phyloP scores from a whole-genome alignment of 2,113 vertebrate genomes.

The Polyodon spathula region DNA sequence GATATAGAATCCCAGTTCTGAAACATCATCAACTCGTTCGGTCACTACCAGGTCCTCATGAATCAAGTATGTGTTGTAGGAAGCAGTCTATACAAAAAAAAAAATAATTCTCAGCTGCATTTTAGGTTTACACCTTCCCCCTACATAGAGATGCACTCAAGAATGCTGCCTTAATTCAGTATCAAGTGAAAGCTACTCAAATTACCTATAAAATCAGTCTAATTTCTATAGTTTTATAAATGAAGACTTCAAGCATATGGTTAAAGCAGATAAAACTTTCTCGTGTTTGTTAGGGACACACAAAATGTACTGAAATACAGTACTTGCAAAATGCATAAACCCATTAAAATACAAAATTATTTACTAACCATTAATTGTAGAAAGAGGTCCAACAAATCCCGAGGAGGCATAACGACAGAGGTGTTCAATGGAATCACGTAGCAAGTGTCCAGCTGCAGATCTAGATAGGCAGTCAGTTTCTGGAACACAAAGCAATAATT shows the following conservation, averaged over 20 bases:
- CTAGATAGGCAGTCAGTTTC: slow-evolving; percentile 80
- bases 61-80: slow-evolving; percentile 81
- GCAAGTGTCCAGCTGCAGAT: slow-evolving; percentile 79
- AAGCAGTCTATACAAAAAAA: slow-evolving; percentile 59
- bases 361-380: slow-evolving; percentile 78
- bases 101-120: neutral
- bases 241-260: too few species aligned
- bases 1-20: slow-evolving; percentile 82
- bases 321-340: too few species aligned
- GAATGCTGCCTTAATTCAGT: too few species aligned
- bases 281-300: too few species aligned
- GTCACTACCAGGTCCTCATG: slow-evolving; percentile 87
- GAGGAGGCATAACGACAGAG: slow-evolving; percentile 80
- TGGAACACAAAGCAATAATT: too few species aligned
- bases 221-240: too few species aligned
- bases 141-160: neutral
- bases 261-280: too few species aligned
- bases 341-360: too few species aligned
- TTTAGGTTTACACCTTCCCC: too few species aligned
- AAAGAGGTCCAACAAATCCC: slow-evolving; percentile 83
- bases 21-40: slow-evolving; percentile 73
- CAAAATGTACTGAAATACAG: too few species aligned
- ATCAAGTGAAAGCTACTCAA: too few species aligned
- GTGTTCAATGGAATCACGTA: slow-evolving; percentile 91
- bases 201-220: too few species aligned